Percentiles rank a stretch among this genome's conserved stretches.
phyloP scores from a whole-genome alignment of 2,888 invertebrate genomes.

The Ethmia dodecea region DNA sequence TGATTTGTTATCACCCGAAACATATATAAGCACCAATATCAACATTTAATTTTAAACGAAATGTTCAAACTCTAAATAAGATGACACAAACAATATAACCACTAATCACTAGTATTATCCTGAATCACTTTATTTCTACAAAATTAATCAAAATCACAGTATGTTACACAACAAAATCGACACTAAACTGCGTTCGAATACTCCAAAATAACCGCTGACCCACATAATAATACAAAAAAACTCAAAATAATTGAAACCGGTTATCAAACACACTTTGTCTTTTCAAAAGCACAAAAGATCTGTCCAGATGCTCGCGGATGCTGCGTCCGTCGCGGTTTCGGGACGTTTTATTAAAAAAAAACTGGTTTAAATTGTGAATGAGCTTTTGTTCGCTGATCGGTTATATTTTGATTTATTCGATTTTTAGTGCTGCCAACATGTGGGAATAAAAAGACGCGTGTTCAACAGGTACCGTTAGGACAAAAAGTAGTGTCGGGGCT shows the following conservation, averaged over 20 bases:
- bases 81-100: too few species aligned
- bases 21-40: too few species aligned
- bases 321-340: conserved; percentile 51
- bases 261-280: conserved; percentile 57
- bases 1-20: too few species aligned
- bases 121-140: too few species aligned
- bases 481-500: conserved; percentile 27
- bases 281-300: conserved; percentile 56
- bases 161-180: conserved; percentile 27
- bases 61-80: too few species aligned
- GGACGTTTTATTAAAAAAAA: conserved; percentile 42
- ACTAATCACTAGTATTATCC: too few species aligned
- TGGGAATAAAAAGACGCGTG: conserved; percentile 63
- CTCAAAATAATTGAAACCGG: conserved; percentile 55
- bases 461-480: conserved; percentile 64
- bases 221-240: conserved; percentile 42
- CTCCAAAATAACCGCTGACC: conserved; percentile 56
- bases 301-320: conserved; percentile 68
- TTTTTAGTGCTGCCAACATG: conserved; percentile 60
- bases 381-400: conserved; percentile 69
- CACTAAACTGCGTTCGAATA: conserved; percentile 41
- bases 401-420: conserved; percentile 75
- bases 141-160: conserved; percentile 70
- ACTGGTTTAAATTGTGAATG: conserved; percentile 64
- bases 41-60: too few species aligned